Evolutionary conservation across 2,888 invertebrate genomes (phyloP), one percentile per base, ranked within the genome.

Genomic region (Aphelenchoides bicaudatus): DNA sequence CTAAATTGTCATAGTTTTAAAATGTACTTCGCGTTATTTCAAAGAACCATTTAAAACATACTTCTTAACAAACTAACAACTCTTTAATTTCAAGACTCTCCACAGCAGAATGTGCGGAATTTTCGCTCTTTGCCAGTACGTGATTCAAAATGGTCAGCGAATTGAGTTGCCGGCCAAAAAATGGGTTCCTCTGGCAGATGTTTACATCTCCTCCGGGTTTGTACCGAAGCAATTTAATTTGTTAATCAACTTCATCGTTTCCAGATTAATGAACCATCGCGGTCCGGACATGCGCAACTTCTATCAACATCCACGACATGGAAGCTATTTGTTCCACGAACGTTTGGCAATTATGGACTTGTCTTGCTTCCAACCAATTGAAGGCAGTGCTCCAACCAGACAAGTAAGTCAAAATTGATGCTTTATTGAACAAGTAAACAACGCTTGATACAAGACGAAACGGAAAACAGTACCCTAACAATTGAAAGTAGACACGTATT

Each of bases 41-140:
- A n/a, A n/a, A n/a, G n/a, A n/a, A n/a, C n/a, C n/a, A n/a, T n/a
- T n/a, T n/a, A n/a, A n/a, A n/a, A n/a, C n/a, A n/a, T n/a, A n/a
- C n/a, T n/a, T n/a, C n/a, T n/a, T n/a, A n/a, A n/a, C n/a, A n/a
- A n/a, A n/a, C n/a, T n/a, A n/a, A n/a, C n/a, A n/a, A n/a, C n/a
- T n/a, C n/a, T n/a, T n/a, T n/a, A n/a, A n/a, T n/a, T n/a, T n/a
- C n/a, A n/a, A n/a, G n/a, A n/a, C n/a, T n/a, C n/a, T n/a, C n/a
- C n/a, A n/a, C n/a, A n/a, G n/a, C n/a, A n/a, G n/a, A 30, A 76
- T 76, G 76, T 76, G 76, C 63, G 76, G 76, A 56, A 72, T 76
- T 49, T 73, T 75, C 64, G 75, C 74, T 34, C 65, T 76, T 39
- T 76, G 71, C 57, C 73, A 73, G 21, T 16, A n/a, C 52, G 55